A percentile compares a stretch with the other conserved stretches of the same genome.
These are phyloP conservation scores for Chrysaora quinquecirrha DNA, from an alignment of 30 jellyfish, hydroid and myxozoan genomes.

Conservation along the genomic window DNA sequence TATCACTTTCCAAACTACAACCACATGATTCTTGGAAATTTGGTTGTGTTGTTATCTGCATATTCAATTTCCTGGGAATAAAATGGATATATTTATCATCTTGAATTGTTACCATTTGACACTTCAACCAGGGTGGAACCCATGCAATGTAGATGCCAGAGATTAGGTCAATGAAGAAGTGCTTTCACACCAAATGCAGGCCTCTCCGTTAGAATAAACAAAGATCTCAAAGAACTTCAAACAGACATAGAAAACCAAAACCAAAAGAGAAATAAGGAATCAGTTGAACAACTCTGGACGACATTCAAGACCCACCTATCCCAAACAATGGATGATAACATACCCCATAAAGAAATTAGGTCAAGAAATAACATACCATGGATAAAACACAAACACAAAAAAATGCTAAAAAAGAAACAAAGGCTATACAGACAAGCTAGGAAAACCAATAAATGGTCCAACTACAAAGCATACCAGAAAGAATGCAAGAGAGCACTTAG, in stretches of 20 bases:
- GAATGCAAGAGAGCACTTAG: too few species aligned
- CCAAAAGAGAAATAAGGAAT: background rate
- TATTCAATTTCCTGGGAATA: too few species aligned
- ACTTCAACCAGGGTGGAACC: too few species aligned
- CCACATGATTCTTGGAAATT: too few species aligned
- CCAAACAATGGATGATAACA: constrained; percentile 7
- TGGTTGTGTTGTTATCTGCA: too few species aligned
- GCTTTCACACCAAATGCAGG: too few species aligned
- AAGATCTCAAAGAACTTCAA: background rate
- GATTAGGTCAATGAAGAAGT: too few species aligned
- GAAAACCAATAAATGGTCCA: background rate
- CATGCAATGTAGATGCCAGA: too few species aligned
- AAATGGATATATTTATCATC: too few species aligned
- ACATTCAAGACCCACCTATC: background rate
- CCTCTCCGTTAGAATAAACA: too few species aligned
- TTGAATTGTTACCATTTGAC: too few species aligned
- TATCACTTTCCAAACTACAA: too few species aligned
- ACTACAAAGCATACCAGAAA: constrained; percentile 12
- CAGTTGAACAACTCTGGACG: constrained; percentile 23
- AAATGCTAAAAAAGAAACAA: constrained; percentile 31
- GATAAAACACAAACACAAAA: constrained; percentile 17
- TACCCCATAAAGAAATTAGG: constrained; percentile 14
- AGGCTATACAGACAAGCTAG: constrained; percentile 11
- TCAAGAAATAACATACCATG: constrained; percentile 31
- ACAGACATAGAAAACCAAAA: background rate